Evolutionary conservation across 2,113 vertebrate species (phyloP).

Genomic region (Ictalurus furcatus): DNA sequence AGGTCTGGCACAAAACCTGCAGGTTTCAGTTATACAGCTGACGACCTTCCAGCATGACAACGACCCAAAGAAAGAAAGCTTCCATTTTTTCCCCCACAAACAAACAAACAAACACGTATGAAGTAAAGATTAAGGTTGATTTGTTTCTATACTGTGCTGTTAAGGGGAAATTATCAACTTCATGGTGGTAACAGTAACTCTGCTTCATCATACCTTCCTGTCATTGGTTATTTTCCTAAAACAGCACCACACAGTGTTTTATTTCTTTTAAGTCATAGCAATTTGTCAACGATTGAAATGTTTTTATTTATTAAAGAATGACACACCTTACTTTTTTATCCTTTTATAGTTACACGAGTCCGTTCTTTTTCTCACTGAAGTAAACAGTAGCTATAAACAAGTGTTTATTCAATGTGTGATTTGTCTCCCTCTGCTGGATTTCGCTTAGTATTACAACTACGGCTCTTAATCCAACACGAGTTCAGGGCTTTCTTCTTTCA

Average conservation of each 20-base stretch:
- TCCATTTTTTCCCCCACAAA: too few relatives aligned
- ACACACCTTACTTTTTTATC: neutral
- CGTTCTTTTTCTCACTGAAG: neutral
- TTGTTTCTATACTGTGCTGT: neutral
- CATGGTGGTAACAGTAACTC: neutral
- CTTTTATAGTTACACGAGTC: neutral
- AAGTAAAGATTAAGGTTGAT: neutral
- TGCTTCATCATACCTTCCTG: neutral
- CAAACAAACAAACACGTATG: neutral
- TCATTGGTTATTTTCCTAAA: neutral
- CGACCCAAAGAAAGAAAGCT: neutral
- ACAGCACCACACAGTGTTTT: neutral
- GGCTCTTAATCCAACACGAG: too few relatives aligned
- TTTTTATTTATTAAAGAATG: neutral
- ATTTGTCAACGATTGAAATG: neutral
- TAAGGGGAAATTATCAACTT: neutral
- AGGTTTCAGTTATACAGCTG: too few relatives aligned
- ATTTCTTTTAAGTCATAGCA: neutral
- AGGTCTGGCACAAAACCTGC: neutral
- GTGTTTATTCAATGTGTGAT: neutral
- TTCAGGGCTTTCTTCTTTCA: too few relatives aligned
- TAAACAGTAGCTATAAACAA: too few relatives aligned
- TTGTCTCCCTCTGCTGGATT: neutral
- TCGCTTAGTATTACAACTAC: neutral
- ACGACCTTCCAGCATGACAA: neutral